Conservation (phyloP, 2,113 vertebrate species). For the Eclectus roratus region DNA sequence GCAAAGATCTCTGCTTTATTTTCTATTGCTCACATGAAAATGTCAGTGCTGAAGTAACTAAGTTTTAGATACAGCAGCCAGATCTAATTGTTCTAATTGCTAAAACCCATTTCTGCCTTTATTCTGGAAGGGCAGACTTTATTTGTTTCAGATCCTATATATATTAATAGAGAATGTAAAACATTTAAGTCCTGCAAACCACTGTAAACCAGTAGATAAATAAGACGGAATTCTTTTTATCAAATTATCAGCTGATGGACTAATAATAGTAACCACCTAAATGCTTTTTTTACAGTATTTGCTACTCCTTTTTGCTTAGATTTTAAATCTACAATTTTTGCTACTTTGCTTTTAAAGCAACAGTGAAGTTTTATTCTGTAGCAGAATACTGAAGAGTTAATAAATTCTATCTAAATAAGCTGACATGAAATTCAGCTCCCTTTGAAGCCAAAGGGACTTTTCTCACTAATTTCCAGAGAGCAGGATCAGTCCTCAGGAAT, state of each 20-base stretch:
- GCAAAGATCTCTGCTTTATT: neutral
- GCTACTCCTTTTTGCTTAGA: neutral
- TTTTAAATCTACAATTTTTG: neutral
- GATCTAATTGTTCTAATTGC: constrained; percentile 7
- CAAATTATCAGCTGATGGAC: neutral
- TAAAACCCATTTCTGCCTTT: neutral
- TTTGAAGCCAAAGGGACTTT: constrained; percentile 17
- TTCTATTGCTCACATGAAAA: neutral
- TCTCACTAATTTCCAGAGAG: neutral
- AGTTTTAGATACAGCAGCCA: neutral
- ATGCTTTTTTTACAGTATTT: constrained; percentile 1
- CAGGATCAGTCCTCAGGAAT: neutral
- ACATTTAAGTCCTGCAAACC: neutral
- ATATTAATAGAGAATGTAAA: neutral
- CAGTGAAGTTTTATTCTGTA: neutral
- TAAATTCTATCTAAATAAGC: neutral
- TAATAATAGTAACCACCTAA: constrained; percentile 1
- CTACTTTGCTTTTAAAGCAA: constrained; percentile 9
- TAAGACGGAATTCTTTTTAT: neutral
- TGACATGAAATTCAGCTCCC: neutral
- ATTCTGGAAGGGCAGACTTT: neutral
- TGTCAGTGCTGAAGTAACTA: neutral
- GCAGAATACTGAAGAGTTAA: neutral
- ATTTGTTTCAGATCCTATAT: neutral
- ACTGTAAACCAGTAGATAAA: neutral